phyloP scores from a whole-genome alignment of 2,888 invertebrate genomes.

The Cepaea hortensis region DNA sequence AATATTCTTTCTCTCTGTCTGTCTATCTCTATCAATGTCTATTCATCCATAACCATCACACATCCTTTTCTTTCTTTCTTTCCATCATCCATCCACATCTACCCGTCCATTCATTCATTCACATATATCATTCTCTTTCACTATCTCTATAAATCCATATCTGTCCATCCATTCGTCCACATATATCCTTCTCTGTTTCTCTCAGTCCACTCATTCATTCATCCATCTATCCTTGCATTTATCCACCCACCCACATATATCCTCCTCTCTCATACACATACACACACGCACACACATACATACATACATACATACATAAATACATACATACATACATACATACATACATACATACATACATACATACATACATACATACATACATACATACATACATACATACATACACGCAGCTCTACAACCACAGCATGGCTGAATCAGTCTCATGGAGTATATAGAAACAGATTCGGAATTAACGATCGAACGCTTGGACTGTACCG shows the following conservation, averaged over 20 bases:
- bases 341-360: not conserved
- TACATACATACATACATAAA: conserved; percentile 1
- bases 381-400: conserved; percentile 15
- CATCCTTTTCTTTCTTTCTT: too few species aligned
- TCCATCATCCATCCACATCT: too few species aligned
- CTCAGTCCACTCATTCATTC: not conserved
- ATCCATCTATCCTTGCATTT: not conserved
- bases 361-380: conserved; percentile 21
- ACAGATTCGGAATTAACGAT: conserved; percentile 9
- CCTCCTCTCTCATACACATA: not conserved
- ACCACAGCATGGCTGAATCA: too few species aligned
- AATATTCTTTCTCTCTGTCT: too few species aligned
- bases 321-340: not conserved
- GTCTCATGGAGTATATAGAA: not conserved
- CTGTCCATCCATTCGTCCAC: too few species aligned
- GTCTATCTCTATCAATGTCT: too few species aligned
- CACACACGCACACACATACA: not conserved
- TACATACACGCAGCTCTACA: not conserved
- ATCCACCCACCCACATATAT: not conserved
- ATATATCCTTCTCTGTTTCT: too few species aligned
- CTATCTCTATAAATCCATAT: too few species aligned
- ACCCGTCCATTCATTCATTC: too few species aligned
- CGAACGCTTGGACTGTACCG: conserved; percentile 28
- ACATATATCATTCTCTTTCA: too few species aligned
- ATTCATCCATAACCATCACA: too few species aligned